Percentiles rank a stretch among this genome's conserved stretches.
These are phyloP conservation scores for Pangasius mekongensis DNA, from an alignment of 2,797 vertebrate species.

Conservation along the genomic window DNA sequence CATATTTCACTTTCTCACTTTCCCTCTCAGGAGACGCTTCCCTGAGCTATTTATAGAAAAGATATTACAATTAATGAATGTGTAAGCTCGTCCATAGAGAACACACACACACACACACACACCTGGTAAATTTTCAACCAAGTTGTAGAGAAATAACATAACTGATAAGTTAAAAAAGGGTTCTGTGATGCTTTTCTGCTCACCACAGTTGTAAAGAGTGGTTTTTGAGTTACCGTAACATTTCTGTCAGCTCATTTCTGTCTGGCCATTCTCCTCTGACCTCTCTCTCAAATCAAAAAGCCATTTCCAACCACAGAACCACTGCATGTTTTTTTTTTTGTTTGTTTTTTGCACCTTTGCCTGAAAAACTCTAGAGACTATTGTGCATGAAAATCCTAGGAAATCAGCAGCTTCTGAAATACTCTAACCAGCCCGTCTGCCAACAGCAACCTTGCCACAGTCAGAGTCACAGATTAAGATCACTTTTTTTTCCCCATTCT, in stretches of 20 bases:
- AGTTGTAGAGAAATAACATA: not conserved
- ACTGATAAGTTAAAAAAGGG: not conserved
- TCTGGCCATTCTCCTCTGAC: not conserved
- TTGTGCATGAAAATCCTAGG: not conserved
- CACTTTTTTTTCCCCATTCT: not conserved
- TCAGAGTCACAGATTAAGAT: too few relatives aligned
- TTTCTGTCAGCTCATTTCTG: not conserved
- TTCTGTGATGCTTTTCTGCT: not conserved
- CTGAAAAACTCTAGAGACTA: not conserved
- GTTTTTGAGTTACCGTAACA: not conserved
- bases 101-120: constrained; percentile 7
- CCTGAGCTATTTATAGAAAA: constrained; percentile 76
- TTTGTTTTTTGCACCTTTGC: not conserved
- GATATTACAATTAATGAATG: constrained; percentile 78
- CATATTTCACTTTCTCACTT: constrained; percentile 71
- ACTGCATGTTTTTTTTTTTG: not conserved
- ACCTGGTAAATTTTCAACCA: not conserved
- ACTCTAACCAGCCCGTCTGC: too few relatives aligned
- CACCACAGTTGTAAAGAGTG: not conserved
- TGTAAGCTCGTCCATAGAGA: constrained; percentile 62
- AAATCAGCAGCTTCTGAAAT: not conserved
- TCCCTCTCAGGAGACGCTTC: constrained; percentile 63
- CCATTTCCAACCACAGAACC: not conserved
- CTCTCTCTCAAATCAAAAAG: not conserved
- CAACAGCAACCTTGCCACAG: too few relatives aligned